Conservation (phyloP, 1,140 invertebrate genomes). For the Ridgeia piscesae region DNA sequence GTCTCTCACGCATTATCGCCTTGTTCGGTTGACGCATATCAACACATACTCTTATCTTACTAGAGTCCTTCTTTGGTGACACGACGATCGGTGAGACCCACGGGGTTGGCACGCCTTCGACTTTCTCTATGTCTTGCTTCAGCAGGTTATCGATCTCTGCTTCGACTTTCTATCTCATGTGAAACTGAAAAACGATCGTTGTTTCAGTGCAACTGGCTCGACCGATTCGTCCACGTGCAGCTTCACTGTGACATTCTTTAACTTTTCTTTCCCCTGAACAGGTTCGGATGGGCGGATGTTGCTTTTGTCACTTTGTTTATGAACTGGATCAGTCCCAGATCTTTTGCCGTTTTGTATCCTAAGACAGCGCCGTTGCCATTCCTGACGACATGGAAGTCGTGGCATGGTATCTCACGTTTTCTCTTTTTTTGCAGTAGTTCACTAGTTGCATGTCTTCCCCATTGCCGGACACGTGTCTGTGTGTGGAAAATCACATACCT, state of each 20-base stretch:
- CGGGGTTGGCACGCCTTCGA: conserved; percentile 35
- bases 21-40: conserved; percentile 33
- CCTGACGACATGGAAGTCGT: no score
- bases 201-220: conserved; percentile 30
- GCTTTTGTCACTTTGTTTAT: background rate
- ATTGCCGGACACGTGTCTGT: background rate
- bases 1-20: conserved; percentile 26
- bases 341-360: background rate
- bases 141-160: conserved; percentile 33
- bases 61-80: conserved; percentile 28
- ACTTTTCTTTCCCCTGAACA: conserved; percentile 34
- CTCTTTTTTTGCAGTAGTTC: background rate
- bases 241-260: conserved; percentile 33
- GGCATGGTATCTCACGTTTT: no score
- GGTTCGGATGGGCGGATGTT: background rate
- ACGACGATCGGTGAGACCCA: conserved; percentile 42
- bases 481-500: background rate
- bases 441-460: background rate
- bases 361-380: background rate
- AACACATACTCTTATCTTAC: conserved; percentile 34
- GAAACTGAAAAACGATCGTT: conserved; percentile 36
- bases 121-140: conserved; percentile 38
- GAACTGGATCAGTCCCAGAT: background rate
- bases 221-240: conserved; percentile 38
- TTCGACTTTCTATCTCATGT: conserved; percentile 33